Evolutionary conservation across 2,888 invertebrate species (phyloP), one percentile per base, ranked within the genome.

Genomic region (Laspeyria flexula): DNA sequence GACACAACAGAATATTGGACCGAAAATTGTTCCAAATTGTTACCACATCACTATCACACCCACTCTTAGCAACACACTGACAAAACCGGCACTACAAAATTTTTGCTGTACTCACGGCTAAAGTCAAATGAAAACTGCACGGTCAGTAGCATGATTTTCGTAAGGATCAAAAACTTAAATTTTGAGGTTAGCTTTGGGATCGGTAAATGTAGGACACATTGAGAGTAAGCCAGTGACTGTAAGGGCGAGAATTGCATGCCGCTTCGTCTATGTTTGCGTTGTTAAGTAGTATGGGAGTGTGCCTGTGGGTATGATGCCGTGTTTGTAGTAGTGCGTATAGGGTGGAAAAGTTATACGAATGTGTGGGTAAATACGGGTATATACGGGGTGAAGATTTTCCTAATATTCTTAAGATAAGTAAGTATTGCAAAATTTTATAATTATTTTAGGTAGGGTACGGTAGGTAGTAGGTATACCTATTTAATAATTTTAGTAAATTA

Each of bases 171-270:
- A 83, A 85, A 78, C 83, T 82, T 69, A 60, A 78, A 80, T 84
- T 91, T 92, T 88, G 83, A 91, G 91, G 91, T 92, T 92, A 91
- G 85, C 79, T 83, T 77, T 65, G 76, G 78, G 82, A 85, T 85
- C 83, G 83, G 82, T 81, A 78, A 86, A 88, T 86, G 88, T 88
- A 86, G 88, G 88, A 76, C 86, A 83, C 81, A 79, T 81, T 82
- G 81, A 77, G 73, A 78, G 77, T 71, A 73, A 76, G 77, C 69
- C 69, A 62, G 54, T 65, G 59, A 62, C 66, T 30, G 43, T 88
- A 89, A 76, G 81, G 89, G 79, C 75, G 75, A 87, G 58, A 82
- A 75, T 91, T 66, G 85, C 79, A 62, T 71, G 75, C 27, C 40
- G 54, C 48, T 58, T 42, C 65, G 41, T 57, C 54, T 55, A 52